Evolutionary conservation across 2,113 vertebrate species (phyloP).

Genomic region (Nothoprocta pentlandii): DNA sequence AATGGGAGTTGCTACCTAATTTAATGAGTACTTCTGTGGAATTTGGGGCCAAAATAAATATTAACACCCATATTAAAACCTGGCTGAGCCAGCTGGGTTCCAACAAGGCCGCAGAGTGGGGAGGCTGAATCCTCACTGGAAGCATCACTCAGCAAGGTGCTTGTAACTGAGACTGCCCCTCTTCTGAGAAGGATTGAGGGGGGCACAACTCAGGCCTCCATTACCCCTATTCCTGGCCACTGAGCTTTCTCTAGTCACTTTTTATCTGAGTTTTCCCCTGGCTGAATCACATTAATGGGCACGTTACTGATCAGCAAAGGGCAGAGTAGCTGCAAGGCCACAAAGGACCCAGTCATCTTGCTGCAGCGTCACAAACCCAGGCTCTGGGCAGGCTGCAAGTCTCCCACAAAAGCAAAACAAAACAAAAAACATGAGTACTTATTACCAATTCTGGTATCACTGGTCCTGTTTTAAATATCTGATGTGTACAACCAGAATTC

Average conservation of each 20-base stretch:
- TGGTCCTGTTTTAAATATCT: neutral
- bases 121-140: rapidly evolving
- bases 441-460: neutral
- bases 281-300: rapidly evolving
- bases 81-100: neutral
- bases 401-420: neutral
- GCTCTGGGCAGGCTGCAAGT: neutral
- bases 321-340: neutral
- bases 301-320: neutral
- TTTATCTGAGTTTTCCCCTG: rapidly evolving
- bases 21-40: neutral
- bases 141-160: neutral
- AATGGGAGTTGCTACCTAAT: neutral
- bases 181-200: neutral
- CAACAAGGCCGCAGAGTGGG: neutral
- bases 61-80: neutral
- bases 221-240: neutral
- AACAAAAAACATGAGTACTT: neutral
- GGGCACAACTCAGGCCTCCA: neutral
- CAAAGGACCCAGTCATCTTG: neutral
- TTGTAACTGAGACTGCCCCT: neutral
- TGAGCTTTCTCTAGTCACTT: rapidly evolving
- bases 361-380: neutral
- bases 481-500: neutral
- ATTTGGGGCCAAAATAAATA: neutral